phyloP scores from a whole-genome alignment of 2,888 invertebrate genomes.

The Stenotaenia linearis region DNA sequence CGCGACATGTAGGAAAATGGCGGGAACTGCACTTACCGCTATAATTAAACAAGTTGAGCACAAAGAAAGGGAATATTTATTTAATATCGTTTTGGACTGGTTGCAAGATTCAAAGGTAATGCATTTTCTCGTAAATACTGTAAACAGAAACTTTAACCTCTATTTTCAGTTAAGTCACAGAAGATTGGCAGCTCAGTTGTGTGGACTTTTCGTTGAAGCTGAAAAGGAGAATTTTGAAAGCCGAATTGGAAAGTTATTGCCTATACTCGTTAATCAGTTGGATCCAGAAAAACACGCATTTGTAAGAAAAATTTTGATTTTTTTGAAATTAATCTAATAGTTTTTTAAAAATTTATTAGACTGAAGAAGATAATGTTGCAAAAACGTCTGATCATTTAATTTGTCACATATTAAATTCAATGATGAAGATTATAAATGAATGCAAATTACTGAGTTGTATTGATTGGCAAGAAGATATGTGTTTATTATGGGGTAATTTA shows the following conservation, averaged over 20 bases:
- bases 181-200: conserved; percentile 69
- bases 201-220: conserved; percentile 70
- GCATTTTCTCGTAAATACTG: neutral
- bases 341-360: neutral
- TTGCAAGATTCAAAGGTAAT: conserved; percentile 49
- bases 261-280: conserved; percentile 56
- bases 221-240: conserved; percentile 66
- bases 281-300: conserved; percentile 40
- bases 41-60: neutral
- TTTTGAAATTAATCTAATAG: no score
- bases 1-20: conserved; percentile 65
- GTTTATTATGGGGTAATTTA: conserved; percentile 19
- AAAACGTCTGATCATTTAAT: conserved; percentile 29
- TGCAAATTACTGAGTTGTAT: neutral
- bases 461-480: neutral
- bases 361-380: neutral
- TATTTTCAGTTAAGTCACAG: conserved; percentile 53
- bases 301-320: no score
- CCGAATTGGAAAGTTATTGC: conserved; percentile 58
- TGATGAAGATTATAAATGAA: conserved; percentile 10
- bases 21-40: conserved; percentile 41
- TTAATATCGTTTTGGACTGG: conserved; percentile 33
- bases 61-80: neutral
- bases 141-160: neutral
- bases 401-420: conserved; percentile 7